Base-by-base conservation (phyloP, 2,888 invertebrate species). In the Apamea sordens region DNA sequence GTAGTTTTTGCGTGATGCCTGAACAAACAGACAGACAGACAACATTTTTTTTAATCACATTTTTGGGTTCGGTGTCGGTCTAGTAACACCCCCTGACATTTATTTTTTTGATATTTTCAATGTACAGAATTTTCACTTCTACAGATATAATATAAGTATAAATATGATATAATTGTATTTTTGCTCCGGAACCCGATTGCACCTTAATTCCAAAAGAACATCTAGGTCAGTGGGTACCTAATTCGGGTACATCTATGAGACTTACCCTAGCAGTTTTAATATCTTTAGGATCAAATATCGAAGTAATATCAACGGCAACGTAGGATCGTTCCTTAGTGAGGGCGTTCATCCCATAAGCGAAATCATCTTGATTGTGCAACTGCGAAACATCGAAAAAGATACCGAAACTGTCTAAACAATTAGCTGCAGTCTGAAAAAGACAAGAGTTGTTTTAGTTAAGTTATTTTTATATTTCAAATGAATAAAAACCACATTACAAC, bases 261-360 rank as follows among this genome's bases (percentile, higher is more conserved):
- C 80, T 89, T 87, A 94, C 94, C 79, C 88, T 87, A 11, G 89
- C 76, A 2, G 90, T 89, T 7, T 79, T 41, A 3, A 32, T 72
- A 70, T 90, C 85, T 64, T 86, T 65, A n/a, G 84, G 18, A 7
- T 82, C 77, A 53, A 93, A 92, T 67, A 94, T 87, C 0, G 90
- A 84, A 2, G 89, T 81, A n/a, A 94, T 88, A 56, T 94, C 92
- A 10, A 91, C 70, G 3, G 89, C 36, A 0, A 28, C 18, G 67
- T 92, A 93, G 0, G 85, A 77, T 41, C 89, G 86, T 4, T 83
- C 85, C 5, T 65, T 74, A 18, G 82, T 84, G 61, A 94, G 80
- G 28, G 83, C 47, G 59, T 67, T 77, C 92, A 94, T 41, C 41
- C 41, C 41, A 41, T 41, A 41, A 41, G 41, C 41, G 41, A 41